Evolutionary conservation across 2,888 invertebrate genomes (phyloP), one percentile per base, ranked within the genome.

Genomic region (Nomada lathburiana): DNA sequence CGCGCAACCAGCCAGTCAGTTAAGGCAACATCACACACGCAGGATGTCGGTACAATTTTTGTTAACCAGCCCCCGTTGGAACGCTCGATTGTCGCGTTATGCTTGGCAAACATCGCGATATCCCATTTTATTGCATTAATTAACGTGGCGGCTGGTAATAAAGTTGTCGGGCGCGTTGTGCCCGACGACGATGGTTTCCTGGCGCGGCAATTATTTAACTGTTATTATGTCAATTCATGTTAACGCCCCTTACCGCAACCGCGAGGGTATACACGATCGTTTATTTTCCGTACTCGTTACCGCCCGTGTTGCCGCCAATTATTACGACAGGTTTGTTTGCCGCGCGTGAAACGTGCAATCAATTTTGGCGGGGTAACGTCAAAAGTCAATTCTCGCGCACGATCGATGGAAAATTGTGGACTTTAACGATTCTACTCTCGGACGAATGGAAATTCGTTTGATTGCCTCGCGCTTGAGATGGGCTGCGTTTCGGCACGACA

Each of bases 171-270:
- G 10, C 59, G 16, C 20, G 20, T 44, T 29, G 53, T 44, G 23
- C 42, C 52, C 55, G 47, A n/a, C 29, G 57, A 64, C 63, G 44
- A 64, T 57, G 55, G 36, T 78, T 42, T 23, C 20, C 10, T 63
- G 23, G 44, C 7, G 18, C 11, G 18, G 69, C 26, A 67, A 85
- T 76, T 68, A 86, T 77, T 70, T 55, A 68, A 36, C 60, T 50
- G 74, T 70, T 72, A 76, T 71, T 74, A 44, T 50, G 68, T 53
- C 77, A 67, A 71, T 80, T 67, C 60, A 5, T 55, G 77, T 80
- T 60, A 71, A 76, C 76, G 47, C 59, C 60, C 26, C 7, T 2
- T 44, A 44, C 16, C 23, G 26, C 64, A 13, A 65, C 53, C 65
- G 11, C 80, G 42, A 55, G 50, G 26, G 69, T 29, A 16, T 52